Conservation (phyloP, 2,113 vertebrate genomes). For the Propithecus coquereli region DNA sequence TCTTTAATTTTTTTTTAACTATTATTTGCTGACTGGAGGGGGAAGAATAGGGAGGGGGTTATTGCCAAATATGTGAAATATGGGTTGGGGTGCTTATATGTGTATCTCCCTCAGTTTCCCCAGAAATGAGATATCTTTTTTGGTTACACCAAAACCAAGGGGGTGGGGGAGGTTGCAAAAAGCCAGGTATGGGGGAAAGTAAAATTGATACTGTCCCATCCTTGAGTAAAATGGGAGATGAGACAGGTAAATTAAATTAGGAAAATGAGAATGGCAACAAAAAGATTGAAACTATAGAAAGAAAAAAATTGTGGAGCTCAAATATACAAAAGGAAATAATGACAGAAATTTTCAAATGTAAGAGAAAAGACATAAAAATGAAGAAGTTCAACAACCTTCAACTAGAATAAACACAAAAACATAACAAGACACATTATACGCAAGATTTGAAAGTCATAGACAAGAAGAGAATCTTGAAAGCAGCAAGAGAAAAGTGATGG, state of each 20-base stretch:
- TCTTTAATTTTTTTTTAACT: background rate
- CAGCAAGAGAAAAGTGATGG: background rate
- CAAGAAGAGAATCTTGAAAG: background rate
- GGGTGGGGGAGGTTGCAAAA: constrained; percentile 9
- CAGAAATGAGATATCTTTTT: constrained; percentile 21
- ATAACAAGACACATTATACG: background rate
- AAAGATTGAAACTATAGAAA: background rate
- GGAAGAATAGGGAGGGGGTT: background rate
- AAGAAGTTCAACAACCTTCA: background rate
- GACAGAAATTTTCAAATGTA: background rate
- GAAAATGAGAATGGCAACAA: background rate
- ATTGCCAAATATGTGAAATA: constrained; percentile 57
- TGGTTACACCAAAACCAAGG: constrained; percentile 51
- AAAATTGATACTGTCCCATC: background rate
- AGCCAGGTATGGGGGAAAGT: constrained; percentile 1
- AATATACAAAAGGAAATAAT: background rate
- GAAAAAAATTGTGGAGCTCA: background rate
- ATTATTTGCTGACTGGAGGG: constrained; percentile 46
- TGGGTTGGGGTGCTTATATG: constrained; percentile 16
- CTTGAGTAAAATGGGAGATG: background rate
- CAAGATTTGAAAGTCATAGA: background rate
- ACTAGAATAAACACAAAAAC: background rate
- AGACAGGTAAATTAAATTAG: background rate
- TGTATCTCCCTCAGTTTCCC: constrained; percentile 47
- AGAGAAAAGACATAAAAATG: background rate